Evolutionary conservation across 1,140 invertebrate species (phyloP), one percentile per base, ranked within the genome.

Genomic region (Drosophila bocqueti): DNA sequence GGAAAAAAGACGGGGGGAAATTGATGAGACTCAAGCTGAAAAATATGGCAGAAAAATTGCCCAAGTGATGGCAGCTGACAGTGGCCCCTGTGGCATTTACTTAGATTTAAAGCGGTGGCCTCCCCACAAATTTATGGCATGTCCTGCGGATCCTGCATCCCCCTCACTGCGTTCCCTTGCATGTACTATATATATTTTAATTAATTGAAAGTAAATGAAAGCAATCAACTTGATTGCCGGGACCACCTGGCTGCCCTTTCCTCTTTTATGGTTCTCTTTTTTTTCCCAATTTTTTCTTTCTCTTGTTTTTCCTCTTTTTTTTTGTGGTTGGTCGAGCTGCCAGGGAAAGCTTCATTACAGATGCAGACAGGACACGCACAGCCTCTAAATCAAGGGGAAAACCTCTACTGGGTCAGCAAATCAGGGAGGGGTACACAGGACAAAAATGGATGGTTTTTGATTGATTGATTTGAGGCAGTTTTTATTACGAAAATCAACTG

Each of bases 181-280:
- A 47, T 43, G 42, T 24, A 36, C 6, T 52, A 57, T 78, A 62
- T 78, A 62, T 72, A 66, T 87, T 87, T 89, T 84, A 89, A 84
- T 87, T 89, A 89, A 84, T 87, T 89, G 76, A 89, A 89, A 87
- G 81, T 89, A 87, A 89, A 87, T 84, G 81, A 81, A 87, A 84
- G 84, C 84, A 89, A 87, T 87, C 81, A 84, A 79, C 73, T 72
- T 87, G 84, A 87, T 87, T 89, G 81, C 83, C 50, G 26, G 31
- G 40, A 52, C 58, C 58, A 71, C 45, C 57, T 60, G 71, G 45
- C 50, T 40, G 65, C 26, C 49, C 34, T 21, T 55, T 46, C 47
- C 26, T 6, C 29, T 42, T 24, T 38, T 46, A 55, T 50, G 36
- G 54, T 40, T 49, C 43, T 45, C 5, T 6, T 18, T 52, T 52